Evolutionary conservation across 2,113 vertebrate species (phyloP).

Genomic region (Promerops cafer): DNA sequence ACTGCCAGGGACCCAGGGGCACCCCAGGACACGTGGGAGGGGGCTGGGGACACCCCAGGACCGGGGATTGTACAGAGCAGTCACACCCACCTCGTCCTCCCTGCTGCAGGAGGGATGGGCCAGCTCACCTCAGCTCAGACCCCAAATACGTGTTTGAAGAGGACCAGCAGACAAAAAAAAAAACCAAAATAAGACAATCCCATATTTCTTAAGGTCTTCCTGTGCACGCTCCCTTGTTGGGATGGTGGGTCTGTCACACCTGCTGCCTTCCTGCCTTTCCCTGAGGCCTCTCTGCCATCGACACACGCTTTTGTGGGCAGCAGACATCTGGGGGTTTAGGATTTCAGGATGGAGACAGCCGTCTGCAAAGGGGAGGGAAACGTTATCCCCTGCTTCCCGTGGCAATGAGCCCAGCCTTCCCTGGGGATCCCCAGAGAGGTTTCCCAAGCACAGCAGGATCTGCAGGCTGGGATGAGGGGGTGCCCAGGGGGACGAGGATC

Average conservation of each 20-base stretch:
- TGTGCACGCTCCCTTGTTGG: too few species aligned
- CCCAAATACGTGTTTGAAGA: neutral
- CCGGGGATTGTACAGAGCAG: neutral
- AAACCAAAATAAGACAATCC: neutral
- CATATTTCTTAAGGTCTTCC: rapidly evolving
- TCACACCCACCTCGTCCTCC: neutral
- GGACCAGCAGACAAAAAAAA: neutral
- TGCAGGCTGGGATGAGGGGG: neutral
- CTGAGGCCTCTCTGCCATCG: neutral
- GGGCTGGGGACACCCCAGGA: neutral
- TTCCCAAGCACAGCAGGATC: neutral
- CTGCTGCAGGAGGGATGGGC: neutral
- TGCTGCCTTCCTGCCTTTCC: neutral
- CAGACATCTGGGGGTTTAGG: neutral
- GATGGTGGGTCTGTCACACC: neutral
- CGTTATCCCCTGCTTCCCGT: neutral
- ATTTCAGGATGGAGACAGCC: neutral
- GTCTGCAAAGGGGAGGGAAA: neutral
- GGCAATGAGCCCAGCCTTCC: neutral
- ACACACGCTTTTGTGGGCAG: neutral
- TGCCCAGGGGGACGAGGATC: neutral
- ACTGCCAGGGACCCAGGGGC: neutral
- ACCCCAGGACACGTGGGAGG: neutral
- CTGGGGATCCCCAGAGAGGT: neutral
- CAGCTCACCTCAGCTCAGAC: neutral